phyloP scores from a whole-genome alignment of 2,888 invertebrate species.

The Phaonia tiefii region DNA sequence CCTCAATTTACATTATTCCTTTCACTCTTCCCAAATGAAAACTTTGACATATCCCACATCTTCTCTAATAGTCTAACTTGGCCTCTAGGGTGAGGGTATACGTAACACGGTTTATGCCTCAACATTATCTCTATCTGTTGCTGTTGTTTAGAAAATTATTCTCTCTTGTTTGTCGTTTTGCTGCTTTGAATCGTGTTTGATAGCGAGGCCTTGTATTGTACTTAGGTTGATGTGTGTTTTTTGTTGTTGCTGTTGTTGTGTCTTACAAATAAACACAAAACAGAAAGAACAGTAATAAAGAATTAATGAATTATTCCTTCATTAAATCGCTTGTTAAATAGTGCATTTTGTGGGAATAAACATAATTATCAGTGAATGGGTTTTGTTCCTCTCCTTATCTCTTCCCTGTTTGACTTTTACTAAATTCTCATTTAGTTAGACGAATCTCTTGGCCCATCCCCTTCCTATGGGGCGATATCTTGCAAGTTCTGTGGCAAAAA shows the following conservation, averaged over 20 bases:
- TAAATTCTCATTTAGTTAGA: no score
- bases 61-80: no score
- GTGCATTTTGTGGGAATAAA: conserved; percentile 63
- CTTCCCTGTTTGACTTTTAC: neutral
- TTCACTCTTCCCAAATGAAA: no score
- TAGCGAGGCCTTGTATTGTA: no score
- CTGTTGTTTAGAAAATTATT: conserved; percentile 19
- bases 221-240: no score
- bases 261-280: conserved; percentile 11
- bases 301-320: conserved; percentile 61
- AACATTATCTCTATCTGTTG: no score
- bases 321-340: conserved; percentile 63
- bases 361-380: conserved; percentile 43
- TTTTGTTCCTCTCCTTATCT: neutral
- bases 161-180: neutral
- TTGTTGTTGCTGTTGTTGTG: conserved; percentile 2
- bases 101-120: no score
- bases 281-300: conserved; percentile 18
- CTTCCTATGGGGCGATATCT: neutral
- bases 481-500: conserved; percentile 33
- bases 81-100: no score
- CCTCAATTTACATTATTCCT: no score
- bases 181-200: no score
- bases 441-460: no score
- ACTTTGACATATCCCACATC: no score